Evolutionary conservation across 1,140 invertebrate genomes (phyloP), one percentile per base, ranked within the genome.

Genomic region (Ceratosolen solmsi): DNA sequence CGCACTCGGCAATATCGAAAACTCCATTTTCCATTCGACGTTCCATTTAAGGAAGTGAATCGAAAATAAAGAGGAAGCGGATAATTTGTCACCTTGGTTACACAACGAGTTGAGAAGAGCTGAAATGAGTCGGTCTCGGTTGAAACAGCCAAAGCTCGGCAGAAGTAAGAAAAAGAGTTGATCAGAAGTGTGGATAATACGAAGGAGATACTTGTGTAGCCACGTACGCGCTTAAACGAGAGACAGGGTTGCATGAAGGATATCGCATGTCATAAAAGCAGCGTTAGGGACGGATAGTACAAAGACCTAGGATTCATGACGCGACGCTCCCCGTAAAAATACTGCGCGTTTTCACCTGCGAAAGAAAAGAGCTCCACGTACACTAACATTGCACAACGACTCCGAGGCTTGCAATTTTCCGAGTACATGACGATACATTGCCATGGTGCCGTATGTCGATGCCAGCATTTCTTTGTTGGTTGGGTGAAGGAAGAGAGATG

Each of bases 241-340:
- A 22, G 17, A 54, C 51, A 54, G 41, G 41, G 88, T 89, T 84
- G 85, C 80, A 86, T 87, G 84, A 89, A 87, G 87, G 85, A 88
- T 89, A 90, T 89, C 87, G 83, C 84, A 84, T 89, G 81, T 89
- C 88, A 88, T 88, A 89, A 89, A 90, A 87, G 85, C 63, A 73
- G 51, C 56, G 79, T 80, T 71, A 84, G 20, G 33, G 54, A 58
- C 54, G 8, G 4, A 25, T n/a, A 9, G 58, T 25, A 20, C 54
- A 58, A 58, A 63, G 58, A 27, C 5, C 58, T 63, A 33, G n/a
- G 8, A 33, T 27, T 63, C 58, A 27, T 11, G 58, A 9, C 58
- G 25, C 27, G 54, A 20, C 54, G 54, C 54, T 58, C 20, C 79
- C 85, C 85, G 76, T 88, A 88, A 87, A 88, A 84, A 84, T 79